Percentiles rank a stretch among this genome's conserved stretches.
Evolutionary conservation across 2,888 invertebrate species (phyloP).

Genomic region (Coenonympha arcania): DNA sequence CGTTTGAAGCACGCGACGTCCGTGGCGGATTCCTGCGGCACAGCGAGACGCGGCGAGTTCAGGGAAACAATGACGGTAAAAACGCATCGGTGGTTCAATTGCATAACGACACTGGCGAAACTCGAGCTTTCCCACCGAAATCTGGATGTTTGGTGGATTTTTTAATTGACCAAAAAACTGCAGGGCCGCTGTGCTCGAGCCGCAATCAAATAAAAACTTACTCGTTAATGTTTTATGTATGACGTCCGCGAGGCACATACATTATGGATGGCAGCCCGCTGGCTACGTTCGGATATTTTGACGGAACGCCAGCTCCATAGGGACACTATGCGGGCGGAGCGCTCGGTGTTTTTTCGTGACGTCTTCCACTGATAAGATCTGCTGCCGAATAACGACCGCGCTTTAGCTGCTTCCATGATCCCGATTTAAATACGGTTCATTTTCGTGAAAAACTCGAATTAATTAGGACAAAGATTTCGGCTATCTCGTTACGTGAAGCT

Average conservation of each 20-base stretch:
- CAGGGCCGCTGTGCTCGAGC: slow-evolving; percentile 50
- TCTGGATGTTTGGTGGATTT: slow-evolving; percentile 48
- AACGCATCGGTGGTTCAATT: slow-evolving; percentile 51
- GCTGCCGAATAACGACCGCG: slow-evolving; percentile 32
- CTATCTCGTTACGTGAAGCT: slow-evolving; percentile 1
- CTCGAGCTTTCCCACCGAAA: slow-evolving; percentile 65
- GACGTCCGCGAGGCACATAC: slow-evolving; percentile 57
- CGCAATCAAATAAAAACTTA: slow-evolving; percentile 71
- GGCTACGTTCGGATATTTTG: slow-evolving; percentile 64
- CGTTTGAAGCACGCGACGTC: slow-evolving; percentile 36
- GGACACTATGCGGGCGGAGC: slow-evolving; percentile 53
- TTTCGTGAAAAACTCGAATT: slow-evolving; percentile 8
- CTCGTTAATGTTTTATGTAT: slow-evolving; percentile 73
- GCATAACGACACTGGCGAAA: slow-evolving; percentile 47
- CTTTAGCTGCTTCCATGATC: slow-evolving; percentile 28
- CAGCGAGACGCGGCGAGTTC: slow-evolving; percentile 47
- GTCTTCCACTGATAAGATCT: slow-evolving; percentile 48
- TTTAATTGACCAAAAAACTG: slow-evolving; percentile 57
- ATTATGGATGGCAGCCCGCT: slow-evolving; percentile 70
- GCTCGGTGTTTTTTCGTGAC: slow-evolving; percentile 46
- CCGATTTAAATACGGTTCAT: slow-evolving; percentile 21
- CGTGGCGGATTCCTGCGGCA: slow-evolving; percentile 39
- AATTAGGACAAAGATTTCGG: slow-evolving; percentile 6
- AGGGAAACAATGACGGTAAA: slow-evolving; percentile 42
- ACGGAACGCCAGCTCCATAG: slow-evolving; percentile 61